Conservation (phyloP, 2,888 invertebrate species). For the Gortyna flavago region DNA sequence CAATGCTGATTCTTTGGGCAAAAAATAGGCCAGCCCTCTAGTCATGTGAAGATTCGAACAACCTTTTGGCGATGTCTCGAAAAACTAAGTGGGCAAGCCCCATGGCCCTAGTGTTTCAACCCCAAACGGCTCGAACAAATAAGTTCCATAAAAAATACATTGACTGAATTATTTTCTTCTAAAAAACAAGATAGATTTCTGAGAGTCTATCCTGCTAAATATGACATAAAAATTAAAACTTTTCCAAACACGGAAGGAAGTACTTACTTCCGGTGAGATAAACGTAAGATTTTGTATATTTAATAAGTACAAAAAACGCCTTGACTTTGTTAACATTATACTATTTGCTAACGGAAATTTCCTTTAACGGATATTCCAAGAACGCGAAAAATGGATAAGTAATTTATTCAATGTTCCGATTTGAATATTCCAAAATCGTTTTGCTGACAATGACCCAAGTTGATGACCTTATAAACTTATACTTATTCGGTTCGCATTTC, state of each 20-base stretch:
- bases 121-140: too few species aligned
- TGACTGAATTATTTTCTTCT: background rate
- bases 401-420: conserved; percentile 35
- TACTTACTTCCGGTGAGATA: conserved; percentile 25
- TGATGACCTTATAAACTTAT: conserved; percentile 1
- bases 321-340: conserved; percentile 39
- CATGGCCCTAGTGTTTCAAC: too few species aligned
- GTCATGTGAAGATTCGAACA: too few species aligned
- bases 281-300: background rate
- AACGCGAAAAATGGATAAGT: conserved; percentile 10
- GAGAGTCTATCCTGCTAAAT: background rate
- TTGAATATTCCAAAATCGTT: conserved; percentile 34
- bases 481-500: background rate
- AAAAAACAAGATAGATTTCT: background rate
- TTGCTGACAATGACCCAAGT: conserved; percentile 28
- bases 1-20: too few species aligned
- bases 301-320: background rate
- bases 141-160: too few species aligned
- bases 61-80: too few species aligned
- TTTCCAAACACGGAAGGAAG: conserved; percentile 31
- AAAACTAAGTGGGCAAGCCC: too few species aligned
- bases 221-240: background rate
- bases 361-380: conserved; percentile 28
- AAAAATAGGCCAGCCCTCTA: too few species aligned
- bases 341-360: conserved; percentile 41